Conservation (phyloP, 1,140 invertebrate genomes). For the Aphidius ervi region DNA sequence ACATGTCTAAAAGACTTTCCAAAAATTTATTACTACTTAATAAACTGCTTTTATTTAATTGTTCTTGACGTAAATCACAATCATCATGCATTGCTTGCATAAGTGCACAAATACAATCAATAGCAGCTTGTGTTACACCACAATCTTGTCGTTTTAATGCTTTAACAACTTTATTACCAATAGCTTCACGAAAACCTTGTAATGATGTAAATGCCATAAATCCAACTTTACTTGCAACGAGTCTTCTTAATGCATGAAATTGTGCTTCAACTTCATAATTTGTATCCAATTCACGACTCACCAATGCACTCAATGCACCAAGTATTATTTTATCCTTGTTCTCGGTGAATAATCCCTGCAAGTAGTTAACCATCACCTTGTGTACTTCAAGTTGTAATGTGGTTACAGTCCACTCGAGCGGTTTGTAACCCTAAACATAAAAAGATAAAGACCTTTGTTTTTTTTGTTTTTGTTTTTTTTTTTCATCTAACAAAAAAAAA, state of each 20-base stretch:
- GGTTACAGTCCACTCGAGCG: constrained; percentile 49
- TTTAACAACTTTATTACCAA: constrained; percentile 86
- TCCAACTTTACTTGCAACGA: constrained; percentile 96
- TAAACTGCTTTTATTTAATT: constrained; percentile 95
- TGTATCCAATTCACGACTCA: constrained; percentile 67
- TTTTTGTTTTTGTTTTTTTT: background rate
- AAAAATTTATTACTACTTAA: constrained; percentile 90
- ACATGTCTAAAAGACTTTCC: constrained; percentile 90
- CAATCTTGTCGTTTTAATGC: constrained; percentile 86
- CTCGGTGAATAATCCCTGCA: constrained; percentile 90
- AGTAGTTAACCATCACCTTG: constrained; percentile 48
- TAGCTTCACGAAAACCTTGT: constrained; percentile 87
- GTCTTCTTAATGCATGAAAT: constrained; percentile 87
- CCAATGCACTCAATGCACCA: constrained; percentile 70
- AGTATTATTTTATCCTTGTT: constrained; percentile 97
- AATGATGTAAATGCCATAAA: constrained; percentile 93
- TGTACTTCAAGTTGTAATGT: constrained; percentile 43
- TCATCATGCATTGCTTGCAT: constrained; percentile 99
- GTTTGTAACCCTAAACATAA: constrained; percentile 43
- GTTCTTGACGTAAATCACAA: constrained; percentile 92
- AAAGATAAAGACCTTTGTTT: constrained; percentile 27
- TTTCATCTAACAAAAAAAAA: constrained; percentile 1
- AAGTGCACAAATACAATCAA: constrained; percentile 95
- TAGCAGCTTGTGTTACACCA: constrained; percentile 89
- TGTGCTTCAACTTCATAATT: constrained; percentile 81